Evolutionary conservation across 2,113 vertebrate species (phyloP).

Genomic region (Pygoscelis adeliae): DNA sequence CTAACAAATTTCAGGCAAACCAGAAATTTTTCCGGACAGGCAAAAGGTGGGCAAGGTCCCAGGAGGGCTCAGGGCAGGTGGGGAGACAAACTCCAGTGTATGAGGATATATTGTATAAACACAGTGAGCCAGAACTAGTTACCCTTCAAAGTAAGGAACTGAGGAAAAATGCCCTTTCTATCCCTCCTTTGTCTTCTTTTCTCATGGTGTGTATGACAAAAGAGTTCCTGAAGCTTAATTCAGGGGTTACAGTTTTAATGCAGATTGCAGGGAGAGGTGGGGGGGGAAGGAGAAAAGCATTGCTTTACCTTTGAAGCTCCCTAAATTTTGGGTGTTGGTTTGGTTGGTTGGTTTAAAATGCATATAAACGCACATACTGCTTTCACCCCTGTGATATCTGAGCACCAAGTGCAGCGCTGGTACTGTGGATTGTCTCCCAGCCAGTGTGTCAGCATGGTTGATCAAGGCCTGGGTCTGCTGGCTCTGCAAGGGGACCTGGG

Average conservation of each 20-base stretch:
- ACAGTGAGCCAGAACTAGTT: neutral
- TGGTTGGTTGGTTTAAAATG: neutral
- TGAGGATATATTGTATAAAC: neutral
- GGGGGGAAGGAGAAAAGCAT: neutral
- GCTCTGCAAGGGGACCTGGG: neutral
- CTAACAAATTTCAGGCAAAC: neutral
- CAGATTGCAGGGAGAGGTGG: neutral
- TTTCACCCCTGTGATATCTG: neutral
- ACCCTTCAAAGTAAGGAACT: neutral
- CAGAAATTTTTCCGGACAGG: neutral
- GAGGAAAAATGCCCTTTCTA: neutral
- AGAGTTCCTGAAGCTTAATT: neutral
- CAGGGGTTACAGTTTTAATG: neutral
- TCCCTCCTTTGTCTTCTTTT: neutral
- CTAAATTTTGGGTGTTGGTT: neutral
- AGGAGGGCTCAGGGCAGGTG: neutral
- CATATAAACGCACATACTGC: neutral
- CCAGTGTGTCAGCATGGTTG: neutral
- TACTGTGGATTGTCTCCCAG: neutral
- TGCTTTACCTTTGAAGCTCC: neutral
- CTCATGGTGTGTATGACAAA: neutral
- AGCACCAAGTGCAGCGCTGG: neutral
- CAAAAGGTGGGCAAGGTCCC: neutral
- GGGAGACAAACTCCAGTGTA: neutral
- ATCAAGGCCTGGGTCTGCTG: neutral